phyloP scores from a whole-genome alignment of 2,888 invertebrate genomes.

The Amphimallon solstitiale region DNA sequence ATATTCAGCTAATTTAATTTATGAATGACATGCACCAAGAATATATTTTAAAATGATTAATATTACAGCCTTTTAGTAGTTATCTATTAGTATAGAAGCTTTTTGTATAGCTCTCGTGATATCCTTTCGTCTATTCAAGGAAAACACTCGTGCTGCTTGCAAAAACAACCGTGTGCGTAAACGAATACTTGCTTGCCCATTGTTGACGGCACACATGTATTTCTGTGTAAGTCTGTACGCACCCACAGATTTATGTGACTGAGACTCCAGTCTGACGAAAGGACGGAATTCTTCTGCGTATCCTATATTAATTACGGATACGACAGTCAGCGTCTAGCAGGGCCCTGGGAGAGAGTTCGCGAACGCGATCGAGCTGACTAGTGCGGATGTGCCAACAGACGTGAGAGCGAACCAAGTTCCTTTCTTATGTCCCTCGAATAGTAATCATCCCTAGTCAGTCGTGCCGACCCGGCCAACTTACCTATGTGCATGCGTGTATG shows the following conservation, averaged over 20 bases:
- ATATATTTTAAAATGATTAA: too few relatives aligned
- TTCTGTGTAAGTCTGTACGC: neutral
- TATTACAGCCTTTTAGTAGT: too few relatives aligned
- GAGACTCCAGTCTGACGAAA: conserved; percentile 3
- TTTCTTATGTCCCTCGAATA: conserved; percentile 29
- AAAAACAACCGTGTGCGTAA: neutral
- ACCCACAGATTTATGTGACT: conserved; percentile 17
- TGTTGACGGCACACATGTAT: neutral
- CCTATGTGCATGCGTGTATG: conserved; percentile 14
- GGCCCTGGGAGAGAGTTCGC: conserved; percentile 1
- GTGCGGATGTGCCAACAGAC: conserved; percentile 23
- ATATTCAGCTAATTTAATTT: too few relatives aligned
- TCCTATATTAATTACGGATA: conserved; percentile 30
- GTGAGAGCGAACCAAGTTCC: conserved; percentile 27
- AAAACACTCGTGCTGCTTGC: too few relatives aligned
- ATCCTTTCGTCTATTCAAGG: too few relatives aligned
- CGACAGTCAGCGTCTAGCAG: conserved; percentile 16
- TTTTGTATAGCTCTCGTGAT: too few relatives aligned
- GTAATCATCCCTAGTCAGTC: conserved; percentile 26
- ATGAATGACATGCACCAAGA: too few relatives aligned
- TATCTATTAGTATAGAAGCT: too few relatives aligned
- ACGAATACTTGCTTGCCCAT: neutral
- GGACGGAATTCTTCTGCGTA: conserved; percentile 31
- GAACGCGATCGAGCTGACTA: neutral
- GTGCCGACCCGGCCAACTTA: conserved; percentile 13